Percentiles rank a stretch among this genome's conserved stretches.
These are phyloP conservation scores for Drosophila paulistorum DNA, from an alignment of 1,140 invertebrate genomes.

Conservation along the genomic window DNA sequence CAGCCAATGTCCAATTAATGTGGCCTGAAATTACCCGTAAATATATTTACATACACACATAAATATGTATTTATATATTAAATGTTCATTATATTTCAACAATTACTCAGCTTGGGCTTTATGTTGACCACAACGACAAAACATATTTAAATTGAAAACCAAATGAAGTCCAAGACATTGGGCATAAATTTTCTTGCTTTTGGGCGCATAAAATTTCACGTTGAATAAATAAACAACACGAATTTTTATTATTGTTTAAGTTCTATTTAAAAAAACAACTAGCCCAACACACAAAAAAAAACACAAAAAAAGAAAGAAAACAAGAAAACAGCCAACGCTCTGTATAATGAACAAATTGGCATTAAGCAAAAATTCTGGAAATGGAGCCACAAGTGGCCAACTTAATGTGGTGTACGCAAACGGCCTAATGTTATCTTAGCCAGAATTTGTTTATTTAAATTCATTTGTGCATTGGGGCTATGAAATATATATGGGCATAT, in stretches of 20 bases:
- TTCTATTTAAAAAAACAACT: constrained; percentile 34
- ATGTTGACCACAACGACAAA: constrained; percentile 42
- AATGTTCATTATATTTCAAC: constrained; percentile 8
- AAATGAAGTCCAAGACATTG: constrained; percentile 44
- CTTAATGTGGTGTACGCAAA: constrained; percentile 20
- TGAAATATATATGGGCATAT: constrained; percentile 51
- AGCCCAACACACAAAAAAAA: constrained; percentile 6
- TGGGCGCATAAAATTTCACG: constrained; percentile 59
- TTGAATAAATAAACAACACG: constrained; percentile 61
- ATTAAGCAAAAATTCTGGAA: constrained; percentile 26
- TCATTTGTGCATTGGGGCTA: constrained; percentile 41
- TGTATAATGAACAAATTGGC: constrained; percentile 29
- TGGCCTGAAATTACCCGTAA: constrained; percentile 56
- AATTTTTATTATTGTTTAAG: constrained; percentile 65
- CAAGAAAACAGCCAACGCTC: constrained; percentile 25
- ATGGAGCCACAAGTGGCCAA: constrained; percentile 67
- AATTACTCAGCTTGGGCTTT: constrained; percentile 56
- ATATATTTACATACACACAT: constrained; percentile 31
- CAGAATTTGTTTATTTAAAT: constrained; percentile 54
- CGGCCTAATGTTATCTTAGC: constrained; percentile 28
- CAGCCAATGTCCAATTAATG: constrained; percentile 66
- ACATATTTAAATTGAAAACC: constrained; percentile 17
- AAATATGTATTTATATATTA: constrained; percentile 37
- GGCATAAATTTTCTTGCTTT: constrained; percentile 50
- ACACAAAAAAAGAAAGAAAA: constrained; percentile 33